Evolutionary conservation across 2,888 invertebrate genomes (phyloP), one percentile per base, ranked within the genome.

Genomic region (Xanthia icteritia): DNA sequence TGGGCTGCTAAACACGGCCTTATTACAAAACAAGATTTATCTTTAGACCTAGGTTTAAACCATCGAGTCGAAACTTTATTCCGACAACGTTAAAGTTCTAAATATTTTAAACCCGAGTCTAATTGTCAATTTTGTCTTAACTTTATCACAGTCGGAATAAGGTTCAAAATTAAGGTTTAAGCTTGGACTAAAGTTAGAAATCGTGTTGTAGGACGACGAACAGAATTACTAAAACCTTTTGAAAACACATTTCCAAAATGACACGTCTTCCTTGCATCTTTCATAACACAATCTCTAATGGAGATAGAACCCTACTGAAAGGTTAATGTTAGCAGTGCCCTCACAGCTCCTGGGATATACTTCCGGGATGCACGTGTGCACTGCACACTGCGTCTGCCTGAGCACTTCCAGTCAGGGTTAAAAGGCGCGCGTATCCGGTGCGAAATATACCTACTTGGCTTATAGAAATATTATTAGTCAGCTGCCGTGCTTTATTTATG

Each of bases 321-420:
- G 42, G 67, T 71, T 78, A 60, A 82, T 73, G 64, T 71, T 58
- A 39, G 23, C 54, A 45, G n/a, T 83, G 66, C 79, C 73, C 74
- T 68, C 31, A 8, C 13, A 11, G 31, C 77, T 72, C 78, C 0
- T 27, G 70, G 73, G 85, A 81, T 61, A 36, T 2, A 73, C 76
- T 77, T 77, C 83, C 73, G 27, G 23, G 54, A 69, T 79, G 81
- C 85, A 79, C 76, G 77, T 54, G 73, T 64, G 74, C 31, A 31
- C 31, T 31, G 31, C 31, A 31, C 31, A 31, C 31, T 31, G 31
- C 31, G 31, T 31, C 31, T 31, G 31, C 31, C 31, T 64, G 64
- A 70, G 51, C 64, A 86, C 79, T 83, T 85, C 83, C 81, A 71
- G 56, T 61, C 42, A 13, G n/a, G 39, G 60, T 36, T 65, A 58